Percentiles rank a stretch among this genome's conserved stretches.
Evolutionary conservation across 2,888 invertebrate genomes (phyloP).

Genomic region (Romanomermis culicivorax): DNA sequence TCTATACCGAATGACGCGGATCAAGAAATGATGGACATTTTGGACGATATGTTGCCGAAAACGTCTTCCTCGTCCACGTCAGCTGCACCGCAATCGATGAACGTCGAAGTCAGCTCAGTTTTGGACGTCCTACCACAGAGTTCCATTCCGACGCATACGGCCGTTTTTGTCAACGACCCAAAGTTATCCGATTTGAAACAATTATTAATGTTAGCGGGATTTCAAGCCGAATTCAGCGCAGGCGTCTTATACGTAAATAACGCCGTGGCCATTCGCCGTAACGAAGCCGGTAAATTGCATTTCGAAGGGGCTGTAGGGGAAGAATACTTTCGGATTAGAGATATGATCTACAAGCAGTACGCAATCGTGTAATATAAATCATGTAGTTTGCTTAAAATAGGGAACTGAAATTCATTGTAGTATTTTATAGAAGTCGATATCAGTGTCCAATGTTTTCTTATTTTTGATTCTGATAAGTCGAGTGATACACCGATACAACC

Average conservation of each 20-base stretch:
- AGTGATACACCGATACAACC: too few species aligned
- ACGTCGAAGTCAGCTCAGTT: constrained; percentile 16
- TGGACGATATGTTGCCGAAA: too few species aligned
- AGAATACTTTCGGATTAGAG: constrained; percentile 78
- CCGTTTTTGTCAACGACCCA: constrained; percentile 74
- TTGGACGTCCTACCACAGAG: constrained; percentile 19
- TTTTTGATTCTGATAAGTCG: background rate
- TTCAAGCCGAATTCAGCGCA: constrained; percentile 56
- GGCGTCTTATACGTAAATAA: constrained; percentile 85
- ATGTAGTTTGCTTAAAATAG: background rate
- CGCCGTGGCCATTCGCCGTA: constrained; percentile 65
- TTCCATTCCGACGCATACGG: constrained; percentile 35
- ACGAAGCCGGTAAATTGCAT: constrained; percentile 71
- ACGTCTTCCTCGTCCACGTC: background rate
- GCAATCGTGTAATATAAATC: constrained; percentile 54
- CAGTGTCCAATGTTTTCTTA: background rate
- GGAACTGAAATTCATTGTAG: background rate
- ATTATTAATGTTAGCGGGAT: constrained; percentile 29
- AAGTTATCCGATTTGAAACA: constrained; percentile 76
- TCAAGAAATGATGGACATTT: too few species aligned
- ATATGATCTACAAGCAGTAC: constrained; percentile 80
- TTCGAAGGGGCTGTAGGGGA: constrained; percentile 80
- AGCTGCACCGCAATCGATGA: constrained; percentile 6
- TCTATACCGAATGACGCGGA: too few species aligned
- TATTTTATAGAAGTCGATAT: background rate